Evolutionary conservation across 2,888 invertebrate genomes (phyloP).

Genomic region (Stenurella melanura): DNA sequence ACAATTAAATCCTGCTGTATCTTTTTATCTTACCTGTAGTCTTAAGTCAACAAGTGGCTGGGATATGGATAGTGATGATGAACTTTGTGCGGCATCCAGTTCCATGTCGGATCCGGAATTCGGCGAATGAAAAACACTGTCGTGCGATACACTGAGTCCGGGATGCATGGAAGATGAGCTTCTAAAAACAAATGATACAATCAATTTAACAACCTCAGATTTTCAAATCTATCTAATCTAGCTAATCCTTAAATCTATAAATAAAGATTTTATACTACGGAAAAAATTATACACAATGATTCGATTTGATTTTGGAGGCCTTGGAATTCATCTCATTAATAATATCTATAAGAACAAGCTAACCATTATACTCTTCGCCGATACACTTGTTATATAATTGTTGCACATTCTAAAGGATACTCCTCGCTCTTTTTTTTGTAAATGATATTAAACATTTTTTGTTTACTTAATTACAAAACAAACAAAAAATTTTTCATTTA

Average conservation of each 20-base stretch:
- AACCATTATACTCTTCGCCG: too few relatives aligned
- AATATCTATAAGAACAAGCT: too few relatives aligned
- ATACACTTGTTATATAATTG: too few relatives aligned
- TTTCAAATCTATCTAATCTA: constrained; percentile 29
- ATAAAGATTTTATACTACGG: neutral
- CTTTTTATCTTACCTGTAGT: constrained; percentile 68
- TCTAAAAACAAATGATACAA: constrained; percentile 59
- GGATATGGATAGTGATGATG: constrained; percentile 72
- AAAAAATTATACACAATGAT: neutral
- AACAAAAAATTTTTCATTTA: too few relatives aligned
- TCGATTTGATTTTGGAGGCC: neutral
- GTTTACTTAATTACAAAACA: too few relatives aligned
- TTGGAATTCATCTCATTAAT: neutral
- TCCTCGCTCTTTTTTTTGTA: too few relatives aligned
- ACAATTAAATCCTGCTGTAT: neutral
- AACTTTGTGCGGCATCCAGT: constrained; percentile 74
- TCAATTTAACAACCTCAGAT: neutral
- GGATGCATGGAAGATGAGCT: constrained; percentile 72
- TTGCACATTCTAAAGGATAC: too few relatives aligned
- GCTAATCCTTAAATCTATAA: constrained; percentile 17
- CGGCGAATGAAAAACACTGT: constrained; percentile 91
- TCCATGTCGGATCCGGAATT: constrained; percentile 75
- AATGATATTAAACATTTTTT: too few relatives aligned
- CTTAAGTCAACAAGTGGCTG: constrained; percentile 69
- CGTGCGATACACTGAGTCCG: constrained; percentile 89